Evolutionary conservation across 1,140 invertebrate genomes (phyloP), one percentile per base, ranked within the genome.

Genomic region (Drosophila kurseongensis): DNA sequence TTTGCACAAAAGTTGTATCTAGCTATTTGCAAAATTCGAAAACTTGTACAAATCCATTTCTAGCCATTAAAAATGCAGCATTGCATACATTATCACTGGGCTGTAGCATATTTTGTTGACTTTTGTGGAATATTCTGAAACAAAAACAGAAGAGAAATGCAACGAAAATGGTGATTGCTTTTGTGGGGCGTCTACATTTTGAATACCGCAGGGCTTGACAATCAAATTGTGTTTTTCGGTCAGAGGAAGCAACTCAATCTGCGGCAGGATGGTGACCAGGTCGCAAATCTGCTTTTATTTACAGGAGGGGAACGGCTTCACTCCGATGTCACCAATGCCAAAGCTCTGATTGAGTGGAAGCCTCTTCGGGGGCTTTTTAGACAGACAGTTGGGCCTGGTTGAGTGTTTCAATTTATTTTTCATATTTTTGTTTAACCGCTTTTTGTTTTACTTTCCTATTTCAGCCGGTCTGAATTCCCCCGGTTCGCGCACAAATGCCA

Each of bases 371-470:
- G 67, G 36, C 5, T 41, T 65, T 56, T 66, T 48, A 63, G 58
- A 9, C 27, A 48, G 73, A 62, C 54, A 58, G 59, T 55, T 44
- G 68, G 47, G 36, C 38, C 29, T 35, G 62, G 57, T 67, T 81
- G 73, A 81, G 82, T 85, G 83, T 86, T 86, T 86, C 79, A 86
- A 88, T 86, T 86, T 86, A 88, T 86, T 75, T 86, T 88, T 88
- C 83, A 86, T 88, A 88, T 82, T 86, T 83, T 63, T 81, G 77
- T 73, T 79, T 84, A 80, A 73, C 35, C 71, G 63, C 68, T 84
- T 85, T 86, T 79, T 86, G 83, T 86, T 88, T 86, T 86, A 86
- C 69, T 86, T 86, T 88, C 48, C 79, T 79, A 85, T 85, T 78
- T 74, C 54, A 52, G 51, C 9, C 47, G 35, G 55, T 42, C 40